Conservation (phyloP, 2,797 vertebrate species). For the Ptychadena robeensis region DNA sequence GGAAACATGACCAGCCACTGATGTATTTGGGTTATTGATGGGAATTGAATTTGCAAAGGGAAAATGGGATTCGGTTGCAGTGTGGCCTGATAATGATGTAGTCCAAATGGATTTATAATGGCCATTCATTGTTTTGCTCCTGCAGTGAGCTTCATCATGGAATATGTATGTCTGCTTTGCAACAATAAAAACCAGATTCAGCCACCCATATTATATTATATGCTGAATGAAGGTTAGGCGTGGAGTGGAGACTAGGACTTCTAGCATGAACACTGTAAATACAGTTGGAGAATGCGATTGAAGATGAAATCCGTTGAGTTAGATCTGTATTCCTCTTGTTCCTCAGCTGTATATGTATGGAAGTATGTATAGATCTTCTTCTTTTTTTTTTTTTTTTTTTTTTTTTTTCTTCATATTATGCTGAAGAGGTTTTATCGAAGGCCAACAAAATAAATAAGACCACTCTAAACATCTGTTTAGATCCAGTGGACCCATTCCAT, state of each 20-base stretch:
- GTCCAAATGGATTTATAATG: constrained; percentile 84
- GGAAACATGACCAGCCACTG: constrained; percentile 74
- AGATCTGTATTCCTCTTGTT: neutral
- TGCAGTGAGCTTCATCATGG: constrained; percentile 72
- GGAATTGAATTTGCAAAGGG: constrained; percentile 82
- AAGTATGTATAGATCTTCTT: neutral
- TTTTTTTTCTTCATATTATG: too few species aligned
- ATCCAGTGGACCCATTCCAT: too few species aligned
- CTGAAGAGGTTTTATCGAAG: too few species aligned
- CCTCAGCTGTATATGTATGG: neutral
- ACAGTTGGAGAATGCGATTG: neutral
- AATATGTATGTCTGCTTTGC: constrained; percentile 74
- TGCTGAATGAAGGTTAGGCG: neutral
- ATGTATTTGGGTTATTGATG: constrained; percentile 77
- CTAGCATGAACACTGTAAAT: neutral
- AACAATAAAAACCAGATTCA: constrained; percentile 64
- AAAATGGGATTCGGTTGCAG: constrained; percentile 86
- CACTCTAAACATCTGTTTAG: too few species aligned
- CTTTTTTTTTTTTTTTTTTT: neutral
- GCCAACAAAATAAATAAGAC: too few species aligned
- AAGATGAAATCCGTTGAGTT: neutral
- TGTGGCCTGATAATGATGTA: constrained; percentile 82
- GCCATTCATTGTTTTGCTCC: constrained; percentile 74
- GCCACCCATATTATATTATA: constrained; percentile 52
- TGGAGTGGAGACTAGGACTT: neutral